Evolutionary conservation across 1,140 invertebrate genomes (phyloP).

Genomic region (Drosophila ogumai): DNA sequence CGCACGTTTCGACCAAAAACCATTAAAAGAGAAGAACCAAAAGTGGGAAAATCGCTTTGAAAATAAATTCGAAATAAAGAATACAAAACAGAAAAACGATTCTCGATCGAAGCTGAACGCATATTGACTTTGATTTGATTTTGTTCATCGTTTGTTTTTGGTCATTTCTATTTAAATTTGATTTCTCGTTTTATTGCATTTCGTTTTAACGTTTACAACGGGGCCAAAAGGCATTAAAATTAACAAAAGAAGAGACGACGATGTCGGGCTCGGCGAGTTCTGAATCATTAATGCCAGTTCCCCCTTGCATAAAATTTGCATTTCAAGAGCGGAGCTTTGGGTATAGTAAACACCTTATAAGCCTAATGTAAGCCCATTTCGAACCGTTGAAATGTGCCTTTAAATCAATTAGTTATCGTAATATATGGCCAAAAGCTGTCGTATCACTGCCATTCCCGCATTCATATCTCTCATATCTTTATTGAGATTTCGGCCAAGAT

Average conservation of each 20-base stretch:
- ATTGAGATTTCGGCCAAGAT: not conserved
- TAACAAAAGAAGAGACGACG: slow-evolving; percentile 55
- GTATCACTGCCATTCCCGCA: not conserved
- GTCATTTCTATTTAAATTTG: slow-evolving; percentile 72
- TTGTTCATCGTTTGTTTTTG: slow-evolving; percentile 62
- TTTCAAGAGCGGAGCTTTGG: slow-evolving; percentile 25
- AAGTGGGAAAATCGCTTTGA: slow-evolving; percentile 1
- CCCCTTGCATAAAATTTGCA: slow-evolving; percentile 68
- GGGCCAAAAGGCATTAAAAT: slow-evolving; percentile 46
- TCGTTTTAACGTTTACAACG: slow-evolving; percentile 49
- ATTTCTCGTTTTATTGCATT: slow-evolving; percentile 69
- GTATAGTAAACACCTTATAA: slow-evolving; percentile 78
- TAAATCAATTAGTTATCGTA: slow-evolving; percentile 58
- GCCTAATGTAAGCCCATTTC: slow-evolving; percentile 71
- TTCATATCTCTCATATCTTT: slow-evolving; percentile 34
- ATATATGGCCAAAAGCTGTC: slow-evolving; percentile 41
- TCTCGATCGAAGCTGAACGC: no score
- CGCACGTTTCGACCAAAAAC: slow-evolving; percentile 13
- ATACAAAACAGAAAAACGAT: slow-evolving; percentile 24
- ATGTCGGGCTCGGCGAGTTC: slow-evolving; percentile 15
- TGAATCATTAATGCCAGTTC: slow-evolving; percentile 25
- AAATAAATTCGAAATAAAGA: slow-evolving; percentile 6
- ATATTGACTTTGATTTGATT: slow-evolving; percentile 52
- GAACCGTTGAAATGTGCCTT: slow-evolving; percentile 61
- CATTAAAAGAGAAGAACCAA: slow-evolving; percentile 16